Evolutionary conservation across 1,140 invertebrate species (phyloP), one percentile per base, ranked within the genome.

Genomic region (Drosophila aff.): DNA sequence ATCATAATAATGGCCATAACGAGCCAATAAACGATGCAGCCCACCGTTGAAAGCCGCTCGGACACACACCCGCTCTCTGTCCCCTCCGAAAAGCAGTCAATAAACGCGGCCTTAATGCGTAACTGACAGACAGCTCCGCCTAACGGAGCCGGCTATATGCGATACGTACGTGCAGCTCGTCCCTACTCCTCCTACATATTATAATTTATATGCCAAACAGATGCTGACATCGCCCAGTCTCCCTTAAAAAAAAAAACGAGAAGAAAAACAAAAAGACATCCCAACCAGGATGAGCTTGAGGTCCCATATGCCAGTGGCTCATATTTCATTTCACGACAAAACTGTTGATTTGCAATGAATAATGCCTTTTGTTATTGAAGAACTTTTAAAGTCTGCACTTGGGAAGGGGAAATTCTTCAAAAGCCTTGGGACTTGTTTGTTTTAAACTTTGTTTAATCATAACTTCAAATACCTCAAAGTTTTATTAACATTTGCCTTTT

Each of bases 1-100:
- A 81, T 89, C 81, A 89, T 87, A 80, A 81, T 81, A 87, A 81
- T 89, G 81, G 61, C 76, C 76, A 80, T 89, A 87, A 80, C 80
- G 80, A 86, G 64, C 49, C 62, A 73, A 73, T 84, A 64, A 81
- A 77, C 75, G 58, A 72, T 73, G 69, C 53, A 73, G 44, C 40
- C 44, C 69, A 72, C 6, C 26, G 52, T n/a, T n/a, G 28, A 41
- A 23, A 40, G 33, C 36, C 50, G 18, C 23, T 28, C 33, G 18
- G 31, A 36, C 52, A 28, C 49, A 16, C 38, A 38, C 38, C 52
- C 53, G 16, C 52, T 10, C 26, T n/a, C 21, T 4, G 44, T 16
- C 21, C 33, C 11, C 47, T 13, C 7, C 31, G 55, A 61, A 69
- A 58, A 78, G 11, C 60, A 66, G 84, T 86, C 72, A 89, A 89